Evolutionary conservation across 2,797 vertebrate species (phyloP).

Genomic region (Bovichtus variegatus): DNA sequence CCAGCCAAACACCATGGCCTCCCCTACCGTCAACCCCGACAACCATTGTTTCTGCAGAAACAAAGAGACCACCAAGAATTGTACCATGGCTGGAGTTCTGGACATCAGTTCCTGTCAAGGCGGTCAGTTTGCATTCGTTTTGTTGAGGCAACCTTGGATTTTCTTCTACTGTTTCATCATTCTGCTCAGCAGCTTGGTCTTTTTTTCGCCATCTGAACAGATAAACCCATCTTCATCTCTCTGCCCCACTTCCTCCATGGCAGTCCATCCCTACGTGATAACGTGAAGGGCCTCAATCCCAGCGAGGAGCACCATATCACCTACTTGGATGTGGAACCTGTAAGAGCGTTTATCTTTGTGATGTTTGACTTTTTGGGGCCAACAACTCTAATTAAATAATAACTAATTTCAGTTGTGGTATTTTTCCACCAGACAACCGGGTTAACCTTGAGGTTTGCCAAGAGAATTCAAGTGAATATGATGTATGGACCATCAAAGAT

Average conservation of each 20-base stretch:
- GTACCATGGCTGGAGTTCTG: constrained; percentile 87
- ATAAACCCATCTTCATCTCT: constrained; percentile 89
- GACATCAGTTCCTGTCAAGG: constrained; percentile 88
- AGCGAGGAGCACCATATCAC: constrained; percentile 87
- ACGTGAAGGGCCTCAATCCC: constrained; percentile 85
- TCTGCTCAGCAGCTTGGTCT: not conserved
- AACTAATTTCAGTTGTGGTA: not conserved
- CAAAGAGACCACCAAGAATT: constrained; percentile 79
- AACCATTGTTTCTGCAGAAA: constrained; percentile 92
- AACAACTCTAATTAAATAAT: not conserved
- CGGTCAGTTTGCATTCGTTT: constrained; percentile 43
- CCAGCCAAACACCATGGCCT: constrained; percentile 83
- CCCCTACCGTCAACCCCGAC: constrained; percentile 85
- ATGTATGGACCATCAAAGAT: constrained; percentile 84
- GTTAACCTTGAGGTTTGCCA: constrained; percentile 93
- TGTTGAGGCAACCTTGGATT: not conserved
- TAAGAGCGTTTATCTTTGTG: constrained; percentile 73
- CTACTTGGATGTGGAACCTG: constrained; percentile 93
- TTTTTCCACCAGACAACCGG: constrained; percentile 88
- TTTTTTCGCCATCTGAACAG: constrained; percentile 73
- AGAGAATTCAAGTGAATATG: constrained; percentile 94
- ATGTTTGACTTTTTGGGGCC: not conserved
- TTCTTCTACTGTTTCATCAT: not conserved
- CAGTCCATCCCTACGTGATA: constrained; percentile 75
- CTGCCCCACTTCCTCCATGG: constrained; percentile 94